Conservation (phyloP, 2,113 vertebrate species). For the Oceanodroma tethys region DNA sequence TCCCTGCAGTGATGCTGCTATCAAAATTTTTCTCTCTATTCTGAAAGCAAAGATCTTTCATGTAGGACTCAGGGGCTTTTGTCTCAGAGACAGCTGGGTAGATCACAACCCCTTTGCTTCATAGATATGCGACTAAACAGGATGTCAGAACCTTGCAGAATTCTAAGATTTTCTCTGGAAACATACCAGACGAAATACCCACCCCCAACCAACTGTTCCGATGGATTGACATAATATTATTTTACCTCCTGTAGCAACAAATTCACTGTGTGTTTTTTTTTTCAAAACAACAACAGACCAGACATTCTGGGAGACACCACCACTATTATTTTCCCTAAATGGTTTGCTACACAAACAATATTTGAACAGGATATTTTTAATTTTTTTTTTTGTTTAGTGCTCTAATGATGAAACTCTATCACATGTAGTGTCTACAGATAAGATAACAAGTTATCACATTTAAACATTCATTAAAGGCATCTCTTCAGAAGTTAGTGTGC, state of each 20-base stretch:
- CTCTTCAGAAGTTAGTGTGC: neutral
- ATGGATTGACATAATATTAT: neutral
- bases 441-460: neutral
- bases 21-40: neutral
- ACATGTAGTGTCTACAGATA: neutral
- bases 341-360: neutral
- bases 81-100: constrained; percentile 36
- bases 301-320: neutral
- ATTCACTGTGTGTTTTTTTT: neutral
- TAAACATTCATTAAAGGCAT: neutral
- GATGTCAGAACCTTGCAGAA: constrained; percentile 36
- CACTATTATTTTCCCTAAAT: neutral
- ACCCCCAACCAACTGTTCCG: constrained; percentile 29
- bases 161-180: constrained; percentile 26
- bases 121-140: neutral
- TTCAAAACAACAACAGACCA: neutral
- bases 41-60: neutral
- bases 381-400: neutral
- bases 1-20: neutral
- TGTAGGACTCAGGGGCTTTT: neutral
- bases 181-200: neutral
- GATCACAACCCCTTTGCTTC: neutral
- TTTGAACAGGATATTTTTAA: neutral
- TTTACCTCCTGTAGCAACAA: constrained; percentile 27
- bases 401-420: neutral